Base-by-base conservation (phyloP, 2,113 vertebrate genomes). In the Ochotona princeps region DNA sequence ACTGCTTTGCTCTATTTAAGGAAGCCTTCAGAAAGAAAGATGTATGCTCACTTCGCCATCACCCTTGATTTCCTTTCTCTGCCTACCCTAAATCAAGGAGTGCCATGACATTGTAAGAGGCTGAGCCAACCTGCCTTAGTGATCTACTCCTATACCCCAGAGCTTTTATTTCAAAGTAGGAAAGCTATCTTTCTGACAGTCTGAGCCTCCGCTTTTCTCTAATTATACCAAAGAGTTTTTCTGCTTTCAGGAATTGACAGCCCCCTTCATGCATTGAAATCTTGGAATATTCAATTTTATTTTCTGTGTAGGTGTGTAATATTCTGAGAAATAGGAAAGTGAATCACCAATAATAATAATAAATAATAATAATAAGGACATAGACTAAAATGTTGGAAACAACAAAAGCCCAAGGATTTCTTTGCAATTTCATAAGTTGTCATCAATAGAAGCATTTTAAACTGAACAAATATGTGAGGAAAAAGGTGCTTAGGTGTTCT, bases 321-420 rank as follows among this genome's bases (percentile, higher is more conserved):
- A 5, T 96, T 93, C 93, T 97, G 60, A 83, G 13, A 92, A 92
- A 92, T 38, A 75, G 25, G 81, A n/a, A 94, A 80, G 10, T 91
- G 21, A 94, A 89, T 95, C 87, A 95, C 28, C 8, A 47, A 89
- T 44, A 6, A 44, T 44, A 44, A 44, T 44, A 44, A 44, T 44
- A 44, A 44, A 44, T 44, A 44, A 44, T 44, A 65, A 54, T 47
- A 80, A 81, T 14, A 87, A 80, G 91, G 23, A 84, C 87, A 76
- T 69, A 25, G 13, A 60, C 49, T 90, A 65, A 63, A 75, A 38
- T 13, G 20, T 65, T 92, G 89, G 73, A 51, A 93, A 91, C 63
- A 94, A 90, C 83, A 79, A 84, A 80, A 44, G 15, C 32, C 21
- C 8, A 7, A 81, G 38, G 32, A 76, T 95, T 92, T 82, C 32